Evolutionary conservation across 1,140 invertebrate genomes (phyloP).

Genomic region (Drosophila nebulosa): DNA sequence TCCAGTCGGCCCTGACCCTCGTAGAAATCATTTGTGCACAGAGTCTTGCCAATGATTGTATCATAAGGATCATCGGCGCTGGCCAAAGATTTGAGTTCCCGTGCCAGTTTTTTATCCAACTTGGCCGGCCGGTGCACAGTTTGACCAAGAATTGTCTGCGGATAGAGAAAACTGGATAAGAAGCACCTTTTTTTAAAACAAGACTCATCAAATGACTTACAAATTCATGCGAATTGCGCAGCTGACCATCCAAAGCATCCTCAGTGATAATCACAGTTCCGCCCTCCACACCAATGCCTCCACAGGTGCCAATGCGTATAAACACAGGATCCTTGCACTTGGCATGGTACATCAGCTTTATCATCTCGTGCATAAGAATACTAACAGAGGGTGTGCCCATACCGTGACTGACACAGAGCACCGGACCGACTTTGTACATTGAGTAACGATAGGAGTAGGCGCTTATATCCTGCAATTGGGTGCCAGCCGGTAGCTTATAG

Average conservation of each 20-base stretch:
- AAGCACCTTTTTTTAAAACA: not conserved
- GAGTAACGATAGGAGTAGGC: slow-evolving; percentile 96
- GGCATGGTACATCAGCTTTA: slow-evolving; percentile 96
- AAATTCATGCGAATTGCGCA: slow-evolving; percentile 87
- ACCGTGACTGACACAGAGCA: slow-evolving; percentile 87
- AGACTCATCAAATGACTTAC: slow-evolving; percentile 80
- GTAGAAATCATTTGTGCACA: slow-evolving; percentile 98
- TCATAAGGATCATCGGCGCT: slow-evolving; percentile 90
- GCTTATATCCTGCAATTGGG: slow-evolving; percentile 93
- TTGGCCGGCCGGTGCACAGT: slow-evolving; percentile 89
- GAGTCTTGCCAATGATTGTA: slow-evolving; percentile 93
- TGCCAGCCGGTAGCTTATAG: slow-evolving; percentile 93
- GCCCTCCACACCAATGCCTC: slow-evolving; percentile 94
- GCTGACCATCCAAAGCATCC: slow-evolving; percentile 90
- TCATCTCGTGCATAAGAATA: slow-evolving; percentile 95
- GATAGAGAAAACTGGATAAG: slow-evolving; percentile 21
- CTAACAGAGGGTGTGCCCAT: slow-evolving; percentile 96
- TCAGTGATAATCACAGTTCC: slow-evolving; percentile 95
- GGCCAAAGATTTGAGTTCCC: slow-evolving; percentile 89
- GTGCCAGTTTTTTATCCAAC: slow-evolving; percentile 89
- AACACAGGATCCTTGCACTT: slow-evolving; percentile 93
- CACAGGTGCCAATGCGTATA: slow-evolving; percentile 95
- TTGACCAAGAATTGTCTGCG: slow-evolving; percentile 94
- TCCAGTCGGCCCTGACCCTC: slow-evolving; percentile 97
- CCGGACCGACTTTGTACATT: slow-evolving; percentile 94